These are phyloP conservation scores for Tenthredo notha DNA, from an alignment of 2,888 invertebrate species.

Conservation along the genomic window DNA sequence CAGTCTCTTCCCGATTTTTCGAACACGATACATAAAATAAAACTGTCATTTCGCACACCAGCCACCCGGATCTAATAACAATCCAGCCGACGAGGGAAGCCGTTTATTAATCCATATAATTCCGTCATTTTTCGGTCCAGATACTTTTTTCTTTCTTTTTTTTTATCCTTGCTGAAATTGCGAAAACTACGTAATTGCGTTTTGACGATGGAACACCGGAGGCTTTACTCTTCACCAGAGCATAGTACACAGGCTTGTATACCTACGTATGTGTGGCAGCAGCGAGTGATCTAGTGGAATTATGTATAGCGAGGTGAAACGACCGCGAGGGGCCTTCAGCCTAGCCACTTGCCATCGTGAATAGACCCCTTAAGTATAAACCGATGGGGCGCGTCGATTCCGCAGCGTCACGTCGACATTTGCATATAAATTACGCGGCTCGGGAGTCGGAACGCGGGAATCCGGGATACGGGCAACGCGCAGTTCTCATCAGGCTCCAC, in stretches of 20 bases:
- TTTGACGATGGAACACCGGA: background rate
- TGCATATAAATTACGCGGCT: slow-evolving; percentile 60
- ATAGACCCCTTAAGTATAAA: slow-evolving; percentile 43
- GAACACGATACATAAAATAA: background rate
- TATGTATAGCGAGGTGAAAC: slow-evolving; percentile 25
- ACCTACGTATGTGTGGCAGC: background rate
- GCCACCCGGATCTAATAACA: background rate
- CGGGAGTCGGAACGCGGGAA: background rate
- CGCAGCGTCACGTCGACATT: slow-evolving; percentile 54
- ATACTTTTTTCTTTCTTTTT: background rate
- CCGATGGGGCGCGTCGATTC: slow-evolving; percentile 48
- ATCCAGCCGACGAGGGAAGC: background rate
- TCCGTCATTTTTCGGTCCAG: background rate
- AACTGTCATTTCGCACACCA: background rate
- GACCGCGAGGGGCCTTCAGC: slow-evolving; percentile 11
- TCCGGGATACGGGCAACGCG: slow-evolving; percentile 23
- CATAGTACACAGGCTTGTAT: background rate
- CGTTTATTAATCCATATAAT: background rate
- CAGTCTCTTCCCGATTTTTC: background rate
- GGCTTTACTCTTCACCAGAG: background rate
- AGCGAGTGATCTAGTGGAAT: slow-evolving; percentile 38
- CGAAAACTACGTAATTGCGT: background rate
- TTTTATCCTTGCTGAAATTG: background rate
- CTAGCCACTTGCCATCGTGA: slow-evolving; percentile 30
- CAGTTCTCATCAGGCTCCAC: slow-evolving; percentile 8